Conservation (phyloP, 2,888 invertebrate species). For the Uropetala carovei region DNA sequence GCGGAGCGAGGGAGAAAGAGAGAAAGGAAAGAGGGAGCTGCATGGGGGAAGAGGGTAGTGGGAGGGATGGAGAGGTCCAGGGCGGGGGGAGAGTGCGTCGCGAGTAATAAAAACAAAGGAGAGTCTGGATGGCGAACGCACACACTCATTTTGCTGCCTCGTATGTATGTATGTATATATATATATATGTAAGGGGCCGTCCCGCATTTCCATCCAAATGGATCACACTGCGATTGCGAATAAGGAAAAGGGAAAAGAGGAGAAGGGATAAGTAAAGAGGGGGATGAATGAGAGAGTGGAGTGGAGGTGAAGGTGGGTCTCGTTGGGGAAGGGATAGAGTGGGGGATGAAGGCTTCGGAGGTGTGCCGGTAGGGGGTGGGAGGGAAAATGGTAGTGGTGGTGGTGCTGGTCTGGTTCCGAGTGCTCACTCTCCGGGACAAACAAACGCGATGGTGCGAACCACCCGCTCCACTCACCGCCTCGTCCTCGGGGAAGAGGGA, state of each 20-base stretch:
- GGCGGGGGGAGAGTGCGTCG: not conserved
- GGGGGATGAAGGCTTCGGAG: not conserved
- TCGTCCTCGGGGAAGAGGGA: not conserved
- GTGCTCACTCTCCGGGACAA: slow-evolving; percentile 39
- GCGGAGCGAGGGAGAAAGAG: not conserved
- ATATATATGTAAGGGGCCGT: slow-evolving; percentile 28
- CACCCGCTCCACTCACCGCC: slow-evolving; percentile 1
- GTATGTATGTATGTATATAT: not conserved
- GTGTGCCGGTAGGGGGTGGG: not conserved
- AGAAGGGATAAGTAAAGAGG: not conserved
- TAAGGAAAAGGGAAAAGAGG: too few relatives aligned
- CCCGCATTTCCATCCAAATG: slow-evolving; percentile 50
- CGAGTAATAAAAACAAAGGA: slow-evolving; percentile 41
- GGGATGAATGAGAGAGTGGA: not conserved
- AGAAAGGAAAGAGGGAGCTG: not conserved
- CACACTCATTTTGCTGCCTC: slow-evolving; percentile 52
- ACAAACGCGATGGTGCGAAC: slow-evolving; percentile 51
- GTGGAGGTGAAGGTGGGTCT: not conserved
- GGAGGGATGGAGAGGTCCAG: not conserved
- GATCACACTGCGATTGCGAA: slow-evolving; percentile 25
- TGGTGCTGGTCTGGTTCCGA: not conserved
- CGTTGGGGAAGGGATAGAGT: not conserved
- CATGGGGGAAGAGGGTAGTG: not conserved
- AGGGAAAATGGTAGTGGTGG: not conserved
- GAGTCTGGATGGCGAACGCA: slow-evolving; percentile 7